phyloP scores from a whole-genome alignment of 2,113 vertebrate species.

The Erythrocebus patas region DNA sequence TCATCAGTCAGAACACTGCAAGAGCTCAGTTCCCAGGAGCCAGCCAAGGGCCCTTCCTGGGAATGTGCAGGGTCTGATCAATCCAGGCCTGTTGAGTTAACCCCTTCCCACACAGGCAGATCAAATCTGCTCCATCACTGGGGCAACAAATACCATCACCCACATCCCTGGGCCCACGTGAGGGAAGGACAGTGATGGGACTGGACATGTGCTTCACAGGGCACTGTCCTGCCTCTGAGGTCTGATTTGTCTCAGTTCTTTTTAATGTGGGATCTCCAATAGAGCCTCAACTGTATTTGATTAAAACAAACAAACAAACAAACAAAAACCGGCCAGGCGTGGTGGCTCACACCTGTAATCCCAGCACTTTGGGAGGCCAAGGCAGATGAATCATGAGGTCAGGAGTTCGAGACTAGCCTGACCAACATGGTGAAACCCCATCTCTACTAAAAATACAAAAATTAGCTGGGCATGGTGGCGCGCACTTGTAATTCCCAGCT shows the following conservation, averaged over 20 bases:
- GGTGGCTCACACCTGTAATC: too few relatives aligned
- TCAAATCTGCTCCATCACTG: neutral
- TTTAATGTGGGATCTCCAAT: neutral
- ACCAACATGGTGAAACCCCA: too few relatives aligned
- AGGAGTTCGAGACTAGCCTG: too few relatives aligned
- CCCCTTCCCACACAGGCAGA: neutral
- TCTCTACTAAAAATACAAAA: too few relatives aligned
- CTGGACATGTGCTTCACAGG: neutral
- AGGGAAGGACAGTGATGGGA: neutral
- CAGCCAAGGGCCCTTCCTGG: neutral
- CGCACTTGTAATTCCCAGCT: too few relatives aligned
- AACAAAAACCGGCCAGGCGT: too few relatives aligned
- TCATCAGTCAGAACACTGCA: neutral
- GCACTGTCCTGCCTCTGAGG: neutral
- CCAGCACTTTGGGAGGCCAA: too few relatives aligned
- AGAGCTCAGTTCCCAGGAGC: neutral
- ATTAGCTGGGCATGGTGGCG: too few relatives aligned
- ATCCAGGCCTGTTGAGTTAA: neutral
- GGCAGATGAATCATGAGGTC: too few relatives aligned
- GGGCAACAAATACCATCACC: neutral
- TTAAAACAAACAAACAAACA: neutral
- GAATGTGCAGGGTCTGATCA: neutral
- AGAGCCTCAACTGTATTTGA: neutral
- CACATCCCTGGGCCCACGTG: fast-evolving
- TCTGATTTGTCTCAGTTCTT: neutral